Conservation (phyloP, 2,888 invertebrate genomes). For the Zootermopsis nevadensis region DNA sequence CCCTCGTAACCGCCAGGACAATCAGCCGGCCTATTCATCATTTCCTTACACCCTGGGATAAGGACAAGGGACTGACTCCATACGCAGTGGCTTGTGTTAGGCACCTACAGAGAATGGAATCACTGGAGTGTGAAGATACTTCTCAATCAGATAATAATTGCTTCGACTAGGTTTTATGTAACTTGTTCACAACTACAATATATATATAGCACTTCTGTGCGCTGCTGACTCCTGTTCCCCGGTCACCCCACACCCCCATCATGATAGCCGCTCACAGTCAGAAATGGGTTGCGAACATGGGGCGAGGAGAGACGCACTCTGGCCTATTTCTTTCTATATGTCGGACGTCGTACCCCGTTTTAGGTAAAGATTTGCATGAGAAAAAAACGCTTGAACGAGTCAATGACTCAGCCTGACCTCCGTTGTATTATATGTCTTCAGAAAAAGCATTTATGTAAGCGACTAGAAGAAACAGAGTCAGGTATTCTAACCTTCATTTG, state of each 20-base stretch:
- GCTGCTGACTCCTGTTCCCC: not conserved
- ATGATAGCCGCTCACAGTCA: not conserved
- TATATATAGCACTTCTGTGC: not conserved
- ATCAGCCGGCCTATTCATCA: conserved; percentile 51
- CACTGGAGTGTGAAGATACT: conserved; percentile 53
- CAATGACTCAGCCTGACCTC: no score
- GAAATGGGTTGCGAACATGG: not conserved
- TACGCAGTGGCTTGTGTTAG: not conserved
- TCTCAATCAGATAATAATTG: conserved; percentile 54
- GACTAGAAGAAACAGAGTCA: no score
- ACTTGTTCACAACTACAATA: not conserved
- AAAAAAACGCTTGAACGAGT: no score
- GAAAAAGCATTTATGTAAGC: no score
- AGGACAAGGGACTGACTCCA: not conserved
- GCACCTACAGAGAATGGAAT: conserved; percentile 49
- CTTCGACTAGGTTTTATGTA: conserved; percentile 22
- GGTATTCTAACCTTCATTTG: no score
- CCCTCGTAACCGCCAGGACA: conserved; percentile 37
- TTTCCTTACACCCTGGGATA: conserved; percentile 10
- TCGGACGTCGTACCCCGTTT: no score
- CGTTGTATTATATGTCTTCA: no score
- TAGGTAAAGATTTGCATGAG: no score
- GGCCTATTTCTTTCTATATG: no score
- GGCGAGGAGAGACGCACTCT: no score
- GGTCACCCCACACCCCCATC: not conserved